Percentiles rank a stretch among this genome's conserved stretches.
phyloP scores from a whole-genome alignment of 2,888 invertebrate genomes.

The Orgyia antiqua region DNA sequence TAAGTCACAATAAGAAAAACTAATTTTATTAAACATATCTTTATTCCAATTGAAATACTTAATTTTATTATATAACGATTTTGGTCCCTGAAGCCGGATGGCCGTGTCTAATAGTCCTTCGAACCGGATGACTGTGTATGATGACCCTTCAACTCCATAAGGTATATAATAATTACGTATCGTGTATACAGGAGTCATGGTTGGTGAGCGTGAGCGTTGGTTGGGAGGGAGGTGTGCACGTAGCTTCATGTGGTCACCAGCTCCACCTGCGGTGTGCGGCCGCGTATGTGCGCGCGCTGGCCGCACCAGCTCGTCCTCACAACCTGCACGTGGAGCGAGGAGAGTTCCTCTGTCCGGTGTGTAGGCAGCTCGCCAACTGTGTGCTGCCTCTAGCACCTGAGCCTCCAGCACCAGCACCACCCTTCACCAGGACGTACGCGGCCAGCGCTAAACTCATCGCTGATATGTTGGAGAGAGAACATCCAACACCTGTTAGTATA shows the following conservation, averaged over 20 bases:
- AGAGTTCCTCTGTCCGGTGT: slow-evolving; percentile 96
- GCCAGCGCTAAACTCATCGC: slow-evolving; percentile 49
- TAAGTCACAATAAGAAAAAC: no score
- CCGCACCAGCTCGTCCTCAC: slow-evolving; percentile 86
- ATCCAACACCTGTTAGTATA: slow-evolving; percentile 78
- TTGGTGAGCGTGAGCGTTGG: slow-evolving; percentile 85
- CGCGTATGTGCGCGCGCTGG: slow-evolving; percentile 91
- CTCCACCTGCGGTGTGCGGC: slow-evolving; percentile 96
- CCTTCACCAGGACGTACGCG: slow-evolving; percentile 70
- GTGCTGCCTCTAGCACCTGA: slow-evolving; percentile 88
- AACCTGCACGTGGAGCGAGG: slow-evolving; percentile 83
- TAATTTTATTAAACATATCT: no score
- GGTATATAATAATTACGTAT: no score
- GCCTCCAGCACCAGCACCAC: slow-evolving; percentile 76
- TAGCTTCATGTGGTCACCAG: slow-evolving; percentile 98
- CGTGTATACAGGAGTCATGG: slow-evolving; percentile 90
- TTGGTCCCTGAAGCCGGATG: no score
- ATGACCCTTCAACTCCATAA: no score
- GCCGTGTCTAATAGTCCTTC: no score
- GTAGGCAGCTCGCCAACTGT: slow-evolving; percentile 87
- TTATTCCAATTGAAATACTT: no score
- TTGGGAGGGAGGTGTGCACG: slow-evolving; percentile 95
- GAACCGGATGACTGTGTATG: no score
- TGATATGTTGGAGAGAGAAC: slow-evolving; percentile 82
- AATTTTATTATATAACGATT: no score